Percentiles rank a stretch among this genome's conserved stretches.
Evolutionary conservation across 2,113 vertebrate genomes (phyloP).

Genomic region (Dromaius novaehollandiae): DNA sequence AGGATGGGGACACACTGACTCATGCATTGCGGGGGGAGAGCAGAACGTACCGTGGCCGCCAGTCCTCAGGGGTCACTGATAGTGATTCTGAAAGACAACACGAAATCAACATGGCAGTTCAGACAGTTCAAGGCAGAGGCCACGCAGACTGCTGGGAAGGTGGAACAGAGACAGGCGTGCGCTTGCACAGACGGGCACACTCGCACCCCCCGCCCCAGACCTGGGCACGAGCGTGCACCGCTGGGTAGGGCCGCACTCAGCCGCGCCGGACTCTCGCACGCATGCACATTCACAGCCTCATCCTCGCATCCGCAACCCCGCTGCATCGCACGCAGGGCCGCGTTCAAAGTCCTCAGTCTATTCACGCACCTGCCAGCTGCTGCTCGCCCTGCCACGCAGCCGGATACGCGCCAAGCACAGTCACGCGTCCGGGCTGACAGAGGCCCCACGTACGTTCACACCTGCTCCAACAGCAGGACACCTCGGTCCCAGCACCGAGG

Average conservation of each 20-base stretch:
- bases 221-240: background rate
- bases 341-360: background rate
- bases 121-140: constrained; percentile 73
- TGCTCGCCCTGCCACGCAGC: background rate
- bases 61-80: constrained; percentile 99
- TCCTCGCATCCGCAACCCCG: background rate
- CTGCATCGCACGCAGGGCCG: background rate
- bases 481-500: background rate
- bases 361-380: background rate
- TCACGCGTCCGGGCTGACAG: background rate
- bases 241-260: constrained; percentile 18
- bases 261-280: no score
- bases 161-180: background rate
- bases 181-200: background rate
- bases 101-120: constrained; percentile 88
- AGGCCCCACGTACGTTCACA: fast-evolving
- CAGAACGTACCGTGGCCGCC: constrained; percentile 90
- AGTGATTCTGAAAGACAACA: constrained; percentile 99
- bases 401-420: background rate
- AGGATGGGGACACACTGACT: constrained; percentile 63
- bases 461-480: background rate
- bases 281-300: background rate
- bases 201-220: background rate
- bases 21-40: constrained; percentile 77
- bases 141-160: constrained; percentile 60